These are phyloP conservation scores for Dicerorhinus sumatrensis DNA, from an alignment of 2,113 vertebrate species.

Conservation along the genomic window DNA sequence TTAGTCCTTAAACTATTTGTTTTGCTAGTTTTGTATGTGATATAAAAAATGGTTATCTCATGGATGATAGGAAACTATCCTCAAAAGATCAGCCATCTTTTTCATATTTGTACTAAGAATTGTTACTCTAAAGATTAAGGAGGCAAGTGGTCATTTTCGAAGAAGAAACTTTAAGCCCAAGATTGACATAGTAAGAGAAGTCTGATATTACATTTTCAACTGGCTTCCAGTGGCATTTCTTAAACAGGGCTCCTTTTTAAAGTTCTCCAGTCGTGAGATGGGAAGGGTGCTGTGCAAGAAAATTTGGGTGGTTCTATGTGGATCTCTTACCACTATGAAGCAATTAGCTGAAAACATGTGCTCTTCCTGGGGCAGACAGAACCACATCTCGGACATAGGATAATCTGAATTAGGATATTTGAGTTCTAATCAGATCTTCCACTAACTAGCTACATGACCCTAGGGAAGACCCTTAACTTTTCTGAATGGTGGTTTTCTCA, in stretches of 20 bases:
- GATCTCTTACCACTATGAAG: neutral
- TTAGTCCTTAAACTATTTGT: slow-evolving; percentile 21
- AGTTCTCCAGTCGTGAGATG: neutral
- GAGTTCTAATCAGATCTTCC: slow-evolving; percentile 46
- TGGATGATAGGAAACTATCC: slow-evolving; percentile 19
- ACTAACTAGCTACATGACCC: neutral
- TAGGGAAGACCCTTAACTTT: neutral
- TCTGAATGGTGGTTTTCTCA: neutral
- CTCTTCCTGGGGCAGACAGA: neutral
- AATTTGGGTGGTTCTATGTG: neutral
- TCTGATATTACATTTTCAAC: slow-evolving; percentile 35
- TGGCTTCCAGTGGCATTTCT: slow-evolving; percentile 12
- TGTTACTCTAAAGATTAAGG: neutral
- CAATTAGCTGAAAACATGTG: neutral
- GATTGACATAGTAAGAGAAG: neutral
- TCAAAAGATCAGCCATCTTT: neutral
- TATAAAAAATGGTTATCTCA: neutral
- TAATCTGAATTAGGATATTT: neutral
- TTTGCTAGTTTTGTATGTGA: neutral
- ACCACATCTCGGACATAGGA: neutral
- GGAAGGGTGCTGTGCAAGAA: neutral
- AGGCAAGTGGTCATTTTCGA: slow-evolving; percentile 38
- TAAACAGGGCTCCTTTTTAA: neutral
- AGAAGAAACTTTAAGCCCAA: slow-evolving; percentile 24
- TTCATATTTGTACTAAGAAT: neutral